These are phyloP conservation scores for Eleginops maclovinus DNA, from an alignment of 2,113 vertebrate genomes.

Conservation along the genomic window DNA sequence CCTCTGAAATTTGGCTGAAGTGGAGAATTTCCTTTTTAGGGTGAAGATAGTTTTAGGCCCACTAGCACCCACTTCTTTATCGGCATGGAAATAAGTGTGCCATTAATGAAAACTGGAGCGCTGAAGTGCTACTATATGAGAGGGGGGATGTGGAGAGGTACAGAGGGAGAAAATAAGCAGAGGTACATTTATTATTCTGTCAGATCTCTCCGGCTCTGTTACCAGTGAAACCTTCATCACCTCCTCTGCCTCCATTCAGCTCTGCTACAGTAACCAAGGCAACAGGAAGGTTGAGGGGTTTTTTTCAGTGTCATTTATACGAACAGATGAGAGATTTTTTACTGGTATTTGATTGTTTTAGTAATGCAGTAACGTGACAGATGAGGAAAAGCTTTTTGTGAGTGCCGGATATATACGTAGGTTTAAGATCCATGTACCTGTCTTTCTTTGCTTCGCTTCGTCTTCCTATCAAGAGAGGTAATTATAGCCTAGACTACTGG, in stretches of 20 bases:
- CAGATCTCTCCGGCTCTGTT: slow-evolving; percentile 55
- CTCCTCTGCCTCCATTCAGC: slow-evolving; percentile 40
- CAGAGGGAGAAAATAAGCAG: slow-evolving; percentile 13
- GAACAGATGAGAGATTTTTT: neutral
- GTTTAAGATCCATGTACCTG: slow-evolving; percentile 2
- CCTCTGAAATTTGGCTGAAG: neutral
- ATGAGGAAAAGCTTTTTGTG: neutral
- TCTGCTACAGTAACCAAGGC: slow-evolving; percentile 68
- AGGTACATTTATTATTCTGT: slow-evolving; percentile 68
- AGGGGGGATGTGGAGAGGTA: slow-evolving; percentile 11
- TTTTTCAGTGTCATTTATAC: neutral
- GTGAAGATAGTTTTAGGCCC: neutral
- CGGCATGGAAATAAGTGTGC: neutral
- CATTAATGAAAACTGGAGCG: slow-evolving; percentile 7
- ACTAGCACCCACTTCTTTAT: neutral
- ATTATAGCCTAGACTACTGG: slow-evolving; percentile 56
- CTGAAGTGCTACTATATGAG: neutral
- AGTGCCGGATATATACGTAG: slow-evolving; percentile 24
- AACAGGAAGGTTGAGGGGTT: slow-evolving; percentile 56
- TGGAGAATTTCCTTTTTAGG: neutral
- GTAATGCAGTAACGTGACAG: neutral
- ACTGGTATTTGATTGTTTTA: slow-evolving; percentile 14
- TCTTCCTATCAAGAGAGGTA: slow-evolving; percentile 48
- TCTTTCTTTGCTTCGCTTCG: neutral
- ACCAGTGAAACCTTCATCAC: slow-evolving; percentile 51